Conservation (phyloP, 2,888 invertebrate species). For the Epinotia nisella region DNA sequence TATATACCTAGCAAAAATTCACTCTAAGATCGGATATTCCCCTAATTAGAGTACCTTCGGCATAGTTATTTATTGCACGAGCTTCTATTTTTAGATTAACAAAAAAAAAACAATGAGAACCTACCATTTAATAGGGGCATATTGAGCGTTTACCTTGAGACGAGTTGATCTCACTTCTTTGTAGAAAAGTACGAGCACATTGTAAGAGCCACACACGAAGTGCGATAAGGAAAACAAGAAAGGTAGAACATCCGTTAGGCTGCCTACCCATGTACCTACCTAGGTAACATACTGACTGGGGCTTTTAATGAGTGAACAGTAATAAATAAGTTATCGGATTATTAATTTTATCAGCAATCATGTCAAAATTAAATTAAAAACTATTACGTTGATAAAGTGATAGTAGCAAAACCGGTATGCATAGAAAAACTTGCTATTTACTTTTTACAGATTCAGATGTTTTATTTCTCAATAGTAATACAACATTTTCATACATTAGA, state of each 20-base stretch:
- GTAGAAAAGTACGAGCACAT: slow-evolving; percentile 49
- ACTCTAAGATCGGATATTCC: background rate
- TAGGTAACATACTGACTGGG: background rate
- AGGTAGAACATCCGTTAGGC: slow-evolving; percentile 22
- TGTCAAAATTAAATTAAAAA: too few relatives aligned
- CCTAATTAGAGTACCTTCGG: slow-evolving; percentile 15
- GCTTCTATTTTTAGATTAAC: slow-evolving; percentile 17
- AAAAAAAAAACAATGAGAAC: slow-evolving; percentile 43
- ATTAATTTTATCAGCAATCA: background rate
- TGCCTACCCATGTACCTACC: background rate
- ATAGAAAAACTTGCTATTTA: too few relatives aligned
- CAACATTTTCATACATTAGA: too few relatives aligned
- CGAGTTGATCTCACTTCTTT: slow-evolving; percentile 51
- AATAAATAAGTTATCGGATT: background rate
- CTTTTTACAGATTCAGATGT: too few relatives aligned
- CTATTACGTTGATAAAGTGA: too few relatives aligned
- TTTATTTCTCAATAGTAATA: too few relatives aligned
- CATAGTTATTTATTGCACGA: slow-evolving; percentile 23
- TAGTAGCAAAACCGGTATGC: too few relatives aligned
- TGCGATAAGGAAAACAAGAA: slow-evolving; percentile 53
- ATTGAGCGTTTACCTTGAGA: slow-evolving; percentile 55
- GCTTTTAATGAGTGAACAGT: background rate
- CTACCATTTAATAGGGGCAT: slow-evolving; percentile 55
- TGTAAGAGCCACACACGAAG: slow-evolving; percentile 62
- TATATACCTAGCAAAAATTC: background rate